Conservation (phyloP, 2,888 invertebrate species). For the Drosophila multiciliata region DNA sequence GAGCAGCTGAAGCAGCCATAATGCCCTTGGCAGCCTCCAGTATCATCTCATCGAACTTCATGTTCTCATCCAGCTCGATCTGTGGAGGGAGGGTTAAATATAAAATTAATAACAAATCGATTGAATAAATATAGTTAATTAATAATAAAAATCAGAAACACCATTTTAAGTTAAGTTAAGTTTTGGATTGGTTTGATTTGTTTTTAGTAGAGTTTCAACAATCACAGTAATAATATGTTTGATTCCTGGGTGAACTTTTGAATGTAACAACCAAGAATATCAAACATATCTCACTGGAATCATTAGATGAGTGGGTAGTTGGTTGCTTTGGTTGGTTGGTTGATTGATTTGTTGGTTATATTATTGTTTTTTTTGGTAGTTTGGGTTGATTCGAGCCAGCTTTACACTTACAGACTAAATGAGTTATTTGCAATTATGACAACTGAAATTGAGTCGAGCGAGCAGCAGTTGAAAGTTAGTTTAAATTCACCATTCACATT, state of each 20-base stretch:
- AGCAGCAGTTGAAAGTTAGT: slow-evolving; percentile 48
- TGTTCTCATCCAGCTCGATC: slow-evolving; percentile 90
- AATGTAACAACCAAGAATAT: slow-evolving; percentile 99
- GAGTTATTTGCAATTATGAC: slow-evolving; percentile 35
- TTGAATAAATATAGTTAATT: not conserved
- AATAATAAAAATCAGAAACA: slow-evolving; percentile 45
- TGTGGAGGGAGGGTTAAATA: slow-evolving; percentile 28
- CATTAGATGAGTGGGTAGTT: slow-evolving; percentile 67
- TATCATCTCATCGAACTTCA: slow-evolving; percentile 99
- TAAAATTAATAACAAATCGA: not conserved
- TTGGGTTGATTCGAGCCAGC: slow-evolving; percentile 27
- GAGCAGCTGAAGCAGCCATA: slow-evolving; percentile 97
- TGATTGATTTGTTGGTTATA: not conserved
- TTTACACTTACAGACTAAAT: slow-evolving; percentile 16
- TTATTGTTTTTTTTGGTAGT: slow-evolving; percentile 3
- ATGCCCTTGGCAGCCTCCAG: slow-evolving; percentile 99
- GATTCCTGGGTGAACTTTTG: slow-evolving; percentile 96
- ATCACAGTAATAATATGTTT: slow-evolving; percentile 98
- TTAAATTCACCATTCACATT: slow-evolving; percentile 58
- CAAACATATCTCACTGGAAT: slow-evolving; percentile 99
- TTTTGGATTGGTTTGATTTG: slow-evolving; percentile 30
- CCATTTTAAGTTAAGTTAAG: slow-evolving; percentile 47
- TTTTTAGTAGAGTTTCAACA: slow-evolving; percentile 82
- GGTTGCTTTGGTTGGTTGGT: slow-evolving; percentile 19
- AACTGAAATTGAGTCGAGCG: slow-evolving; percentile 32